Evolutionary conservation across 2,113 vertebrate genomes (phyloP), one percentile per base, ranked within the genome.

Genomic region (Chrysochloris asiatica): DNA sequence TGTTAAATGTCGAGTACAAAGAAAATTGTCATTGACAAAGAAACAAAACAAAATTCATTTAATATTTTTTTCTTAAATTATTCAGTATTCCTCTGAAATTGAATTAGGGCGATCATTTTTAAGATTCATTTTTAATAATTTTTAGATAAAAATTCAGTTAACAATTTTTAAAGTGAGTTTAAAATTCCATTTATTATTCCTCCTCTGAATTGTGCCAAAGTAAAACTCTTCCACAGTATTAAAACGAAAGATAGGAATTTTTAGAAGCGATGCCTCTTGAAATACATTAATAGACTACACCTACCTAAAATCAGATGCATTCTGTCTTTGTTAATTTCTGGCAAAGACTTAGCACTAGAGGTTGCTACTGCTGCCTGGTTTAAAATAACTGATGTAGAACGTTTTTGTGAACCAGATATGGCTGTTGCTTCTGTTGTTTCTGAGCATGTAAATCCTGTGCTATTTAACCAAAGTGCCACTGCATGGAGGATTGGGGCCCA

Each of bases 221-320:
- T n/a, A 59, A 91, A 78, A 79, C 7, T 65, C 84, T 92, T 67
- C 76, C 14, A 75, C 7, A 81, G 36, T 36, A 90, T 86, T 76
- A 92, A 91, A 92, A 89, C 43, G 14, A 93, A 89, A 82, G 79
- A 69, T 26, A 45, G 24, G 41, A 75, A 88, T 88, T 93, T 88
- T 94, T 76, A 93, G 10, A 88, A 92, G 41, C 72, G 71, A 76
- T 80, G 43, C 63, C 88, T 33, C 75, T 80, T n/a, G 36, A 90
- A 83, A 83, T 36, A 76, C 4, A 56, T 48, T 54, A 91, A 41
- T 45, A 22, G 30, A 87, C 67, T 47, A 71, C 65, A 89, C 96
- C 97, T 98, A 99, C 99, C 99, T 96, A 99, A 97, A 97, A 99
- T 99, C 83, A 99, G 98, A 93, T 99, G 99, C 98, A 99, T 99